Evolutionary conservation across 37 sponge, comb jelly and placozoan species (phyloP), one percentile per base, ranked within the genome.

Genomic region (Axinella damicornis): DNA sequence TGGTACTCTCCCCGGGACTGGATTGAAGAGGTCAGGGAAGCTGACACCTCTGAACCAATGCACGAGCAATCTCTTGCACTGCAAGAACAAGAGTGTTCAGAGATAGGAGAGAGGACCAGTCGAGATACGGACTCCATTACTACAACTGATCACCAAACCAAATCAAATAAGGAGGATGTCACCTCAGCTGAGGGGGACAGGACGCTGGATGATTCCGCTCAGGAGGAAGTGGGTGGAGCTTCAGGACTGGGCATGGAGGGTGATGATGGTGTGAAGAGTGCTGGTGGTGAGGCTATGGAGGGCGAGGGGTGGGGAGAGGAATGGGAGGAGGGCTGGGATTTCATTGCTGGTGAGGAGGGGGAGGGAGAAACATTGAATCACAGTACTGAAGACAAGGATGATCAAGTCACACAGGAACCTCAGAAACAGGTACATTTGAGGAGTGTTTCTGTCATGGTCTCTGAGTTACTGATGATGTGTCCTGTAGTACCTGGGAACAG

Each of bases 1-100:
- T 99, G 99, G 99, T 97, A 99, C 71, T 99, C 99, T 34, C 99
- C 99, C 15, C 69, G 97, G 38, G 99, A 99, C 74, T 99, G 98
- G 98, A 79, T 92, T 18, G 83, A 85, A n/a, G 76, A 69, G 17
- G 82, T 57, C 27, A 22, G 11, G 13, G 59, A 52, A n/a, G n/a
- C n/a, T n/a, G n/a, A n/a, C n/a, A n/a, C n/a, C n/a, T n/a, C n/a
- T n/a, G n/a, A n/a, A 1, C 25, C 13, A 68, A 38, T n/a, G n/a
- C n/a, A n/a, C n/a, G n/a, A n/a, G n/a, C n/a, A n/a, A n/a, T n/a
- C n/a, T n/a, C n/a, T n/a, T n/a, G n/a, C n/a, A n/a, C n/a, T n/a
- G n/a, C n/a, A n/a, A n/a, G n/a, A n/a, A n/a, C n/a, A n/a, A n/a
- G n/a, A n/a, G n/a, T n/a, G n/a, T n/a, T n/a, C n/a, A n/a, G 32